Base-by-base conservation (phyloP, 2,888 invertebrate genomes). In the Pristionchus maxplancki region DNA sequence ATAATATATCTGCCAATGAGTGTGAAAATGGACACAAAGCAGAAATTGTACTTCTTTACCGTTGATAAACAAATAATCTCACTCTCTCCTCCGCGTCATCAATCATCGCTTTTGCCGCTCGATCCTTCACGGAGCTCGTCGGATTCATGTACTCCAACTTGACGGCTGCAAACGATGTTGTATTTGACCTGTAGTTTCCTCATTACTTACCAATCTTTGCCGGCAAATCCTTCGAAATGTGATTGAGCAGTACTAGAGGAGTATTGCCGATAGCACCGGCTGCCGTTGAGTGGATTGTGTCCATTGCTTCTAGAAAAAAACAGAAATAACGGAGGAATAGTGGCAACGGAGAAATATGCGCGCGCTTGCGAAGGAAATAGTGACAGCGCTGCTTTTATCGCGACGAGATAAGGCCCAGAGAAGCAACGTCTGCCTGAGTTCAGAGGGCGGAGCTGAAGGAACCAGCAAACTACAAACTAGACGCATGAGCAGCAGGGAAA, bases 101-200 rank as follows among this genome's bases (percentile, higher is more conserved):
- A 53, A 94, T 92, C 94, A 94, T 95, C 31, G 89, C 91, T 44
- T 89, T 90, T 8, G 93, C 93, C 40, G 93, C 92, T 53, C 94
- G 92, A 90, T 94, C 94, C 90, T 94, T 94, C 58, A 94, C 92
- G 6, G 92, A 92, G 44, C 92, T 91, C 17, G 93, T 93, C 11
- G 94, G 94, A 88, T 94, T 95, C 90, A 93, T 89, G 90, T 93
- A 94, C 87, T 94, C 94, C 48, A 94, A 88, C 89, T 94, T 94
- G 71, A 92, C 93, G 24, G 93, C 94, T 93, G 82, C 82, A 93
- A 74, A 44, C 44, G 44, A 44, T 6, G 44, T 44, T 44, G 44
- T 6, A 11, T 44, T n/a, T n/a, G n/a, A n/a, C n/a, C n/a, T n/a
- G n/a, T n/a, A n/a, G n/a, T n/a, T n/a, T n/a, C n/a, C n/a, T n/a